Evolutionary conservation across 2,113 vertebrate species (phyloP).

Genomic region (Hyperoodon ampullatus): DNA sequence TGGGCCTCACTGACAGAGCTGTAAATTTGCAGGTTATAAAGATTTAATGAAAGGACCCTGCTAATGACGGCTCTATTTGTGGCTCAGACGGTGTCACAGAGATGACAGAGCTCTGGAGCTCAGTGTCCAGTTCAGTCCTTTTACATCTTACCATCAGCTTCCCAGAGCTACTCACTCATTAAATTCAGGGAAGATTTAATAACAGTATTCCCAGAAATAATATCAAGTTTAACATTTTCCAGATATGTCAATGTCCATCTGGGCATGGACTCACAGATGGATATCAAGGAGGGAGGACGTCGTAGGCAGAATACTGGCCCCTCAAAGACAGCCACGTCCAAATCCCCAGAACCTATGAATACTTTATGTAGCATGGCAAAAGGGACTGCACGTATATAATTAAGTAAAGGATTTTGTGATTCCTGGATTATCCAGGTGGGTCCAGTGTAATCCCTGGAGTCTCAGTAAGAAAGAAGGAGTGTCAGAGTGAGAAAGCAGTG

Average conservation of each 20-base stretch:
- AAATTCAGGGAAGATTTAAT: constrained; percentile 75
- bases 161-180: constrained; percentile 6
- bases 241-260: neutral
- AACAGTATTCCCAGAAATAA: neutral
- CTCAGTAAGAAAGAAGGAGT: neutral
- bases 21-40: constrained; percentile 76
- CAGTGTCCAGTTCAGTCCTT: constrained; percentile 53
- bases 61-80: constrained; percentile 71
- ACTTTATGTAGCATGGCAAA: neutral
- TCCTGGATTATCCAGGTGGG: neutral
- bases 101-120: constrained; percentile 73
- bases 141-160: constrained; percentile 73
- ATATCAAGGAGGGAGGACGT: neutral
- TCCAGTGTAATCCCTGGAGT: neutral
- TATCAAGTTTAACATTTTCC: constrained; percentile 49
- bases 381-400: neutral
- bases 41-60: constrained; percentile 67
- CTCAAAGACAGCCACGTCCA: neutral
- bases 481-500: neutral
- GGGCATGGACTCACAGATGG: neutral
- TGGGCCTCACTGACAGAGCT: neutral
- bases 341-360: neutral
- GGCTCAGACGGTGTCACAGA: constrained; percentile 15
- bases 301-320: neutral
- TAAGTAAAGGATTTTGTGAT: neutral